Evolutionary conservation across 2,797 vertebrate species (phyloP).

Genomic region (Podarcis lilfordi): DNA sequence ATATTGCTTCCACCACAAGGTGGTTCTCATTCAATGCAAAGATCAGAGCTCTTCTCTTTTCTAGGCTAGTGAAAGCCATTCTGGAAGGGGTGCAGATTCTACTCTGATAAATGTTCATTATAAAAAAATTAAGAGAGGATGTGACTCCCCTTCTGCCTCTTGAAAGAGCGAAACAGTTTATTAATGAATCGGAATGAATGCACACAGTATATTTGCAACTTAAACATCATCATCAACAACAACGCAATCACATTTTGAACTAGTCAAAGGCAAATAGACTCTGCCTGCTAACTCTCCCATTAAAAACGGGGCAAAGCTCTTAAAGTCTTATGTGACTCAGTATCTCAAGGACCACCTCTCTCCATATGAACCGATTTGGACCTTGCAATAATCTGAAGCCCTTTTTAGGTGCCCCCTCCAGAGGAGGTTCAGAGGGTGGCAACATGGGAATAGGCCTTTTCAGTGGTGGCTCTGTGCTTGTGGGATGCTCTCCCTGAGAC

Average conservation of each 20-base stretch:
- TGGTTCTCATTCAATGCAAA: neutral
- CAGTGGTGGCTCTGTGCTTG: too few relatives aligned
- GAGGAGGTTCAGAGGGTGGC: too few relatives aligned
- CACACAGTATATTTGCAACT: neutral
- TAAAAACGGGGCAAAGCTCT: neutral
- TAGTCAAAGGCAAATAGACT: neutral
- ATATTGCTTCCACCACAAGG: neutral
- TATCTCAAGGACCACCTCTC: too few relatives aligned
- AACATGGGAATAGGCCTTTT: too few relatives aligned
- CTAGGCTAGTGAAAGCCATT: neutral
- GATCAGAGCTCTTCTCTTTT: neutral
- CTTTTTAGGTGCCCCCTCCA: too few relatives aligned
- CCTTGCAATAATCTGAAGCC: too few relatives aligned
- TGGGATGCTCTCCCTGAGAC: too few relatives aligned
- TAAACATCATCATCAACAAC: neutral
- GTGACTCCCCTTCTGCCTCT: neutral
- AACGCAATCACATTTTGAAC: neutral
- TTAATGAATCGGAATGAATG: neutral
- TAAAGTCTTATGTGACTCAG: neutral
- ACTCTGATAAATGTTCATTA: neutral
- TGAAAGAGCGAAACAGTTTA: neutral
- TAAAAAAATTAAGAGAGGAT: neutral
- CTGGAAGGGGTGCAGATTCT: fast-evolving
- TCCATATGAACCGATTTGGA: too few relatives aligned
- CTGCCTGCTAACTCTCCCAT: neutral